A percentile compares a stretch with the other conserved stretches of the same genome.
phyloP scores from a whole-genome alignment of 2,797 vertebrate species.

The Euphonia xanthogaster region DNA sequence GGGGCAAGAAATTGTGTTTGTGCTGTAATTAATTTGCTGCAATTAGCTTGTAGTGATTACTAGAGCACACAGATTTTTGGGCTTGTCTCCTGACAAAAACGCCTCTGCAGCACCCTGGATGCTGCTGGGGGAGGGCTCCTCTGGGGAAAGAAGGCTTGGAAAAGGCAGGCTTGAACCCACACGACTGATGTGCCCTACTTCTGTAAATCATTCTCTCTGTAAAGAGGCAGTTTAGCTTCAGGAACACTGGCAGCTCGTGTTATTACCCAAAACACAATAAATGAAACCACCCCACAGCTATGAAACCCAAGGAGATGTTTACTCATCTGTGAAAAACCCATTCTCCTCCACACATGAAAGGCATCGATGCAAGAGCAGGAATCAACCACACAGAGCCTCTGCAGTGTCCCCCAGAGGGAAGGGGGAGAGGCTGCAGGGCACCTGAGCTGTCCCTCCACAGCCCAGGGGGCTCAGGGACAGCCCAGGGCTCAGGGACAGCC shows the following conservation, averaged over 20 bases:
- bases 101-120: not conserved
- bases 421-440: fast-evolving
- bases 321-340: slow-evolving; percentile 47
- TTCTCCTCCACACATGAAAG: slow-evolving; percentile 41
- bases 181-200: not conserved
- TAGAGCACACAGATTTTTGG: not conserved
- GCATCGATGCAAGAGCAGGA: slow-evolving; percentile 25
- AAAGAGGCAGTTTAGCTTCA: slow-evolving; percentile 30
- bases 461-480: fast-evolving
- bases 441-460: fast-evolving
- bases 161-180: not conserved
- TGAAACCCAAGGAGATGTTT: slow-evolving; percentile 32
- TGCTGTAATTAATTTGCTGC: slow-evolving; percentile 31
- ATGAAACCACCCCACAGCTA: slow-evolving; percentile 28
- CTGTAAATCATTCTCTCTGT: not conserved
- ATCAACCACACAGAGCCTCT: not conserved
- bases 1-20: not conserved
- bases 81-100: not conserved
- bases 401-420: not conserved
- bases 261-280: slow-evolving; percentile 38
- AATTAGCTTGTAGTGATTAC: slow-evolving; percentile 19
- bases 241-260: not conserved
- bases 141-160: not conserved
- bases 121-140: not conserved
- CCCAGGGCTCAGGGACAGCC: not conserved